phyloP scores from a whole-genome alignment of 2,888 invertebrate species.

The Polyommatus icarus region DNA sequence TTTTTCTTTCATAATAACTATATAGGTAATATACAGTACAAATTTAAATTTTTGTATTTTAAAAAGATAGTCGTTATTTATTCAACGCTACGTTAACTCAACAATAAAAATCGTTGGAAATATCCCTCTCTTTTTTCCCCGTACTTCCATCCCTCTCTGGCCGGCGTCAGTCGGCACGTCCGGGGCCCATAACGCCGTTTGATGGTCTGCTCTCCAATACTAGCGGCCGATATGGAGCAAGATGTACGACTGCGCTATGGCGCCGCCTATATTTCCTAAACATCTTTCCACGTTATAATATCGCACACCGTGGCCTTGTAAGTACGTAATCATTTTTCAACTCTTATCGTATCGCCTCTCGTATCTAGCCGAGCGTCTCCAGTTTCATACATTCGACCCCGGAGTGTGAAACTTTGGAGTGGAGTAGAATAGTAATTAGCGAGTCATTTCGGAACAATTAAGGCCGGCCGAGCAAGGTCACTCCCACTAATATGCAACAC shows the following conservation, averaged over 20 bases:
- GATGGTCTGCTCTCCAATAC: slow-evolving; percentile 81
- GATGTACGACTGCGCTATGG: slow-evolving; percentile 79
- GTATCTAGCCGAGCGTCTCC: slow-evolving; percentile 31
- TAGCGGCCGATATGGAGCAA: slow-evolving; percentile 72
- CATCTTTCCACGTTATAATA: slow-evolving; percentile 75
- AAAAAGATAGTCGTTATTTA: slow-evolving; percentile 34
- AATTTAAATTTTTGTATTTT: not conserved
- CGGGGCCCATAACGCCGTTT: slow-evolving; percentile 78
- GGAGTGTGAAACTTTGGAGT: not conserved
- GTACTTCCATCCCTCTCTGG: slow-evolving; percentile 60
- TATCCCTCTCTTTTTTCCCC: slow-evolving; percentile 55
- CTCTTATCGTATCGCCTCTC: slow-evolving; percentile 35
- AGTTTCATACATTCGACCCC: not conserved
- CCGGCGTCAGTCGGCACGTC: slow-evolving; percentile 71
- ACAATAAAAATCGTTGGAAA: slow-evolving; percentile 75
- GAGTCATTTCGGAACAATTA: slow-evolving; percentile 43
- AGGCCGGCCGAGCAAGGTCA: slow-evolving; percentile 56
- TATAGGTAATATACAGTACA: too few species aligned
- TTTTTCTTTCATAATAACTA: not conserved
- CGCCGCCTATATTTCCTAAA: slow-evolving; percentile 79
- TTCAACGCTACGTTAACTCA: slow-evolving; percentile 52
- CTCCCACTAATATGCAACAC: slow-evolving; percentile 74
- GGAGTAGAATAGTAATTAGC: slow-evolving; percentile 23
- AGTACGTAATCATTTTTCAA: slow-evolving; percentile 47
- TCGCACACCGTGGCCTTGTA: slow-evolving; percentile 68